A percentile compares a stretch with the other conserved stretches of the same genome.
These are phyloP conservation scores for Epistrophe grossulariae DNA, from an alignment of 2,888 invertebrate species.

Conservation along the genomic window DNA sequence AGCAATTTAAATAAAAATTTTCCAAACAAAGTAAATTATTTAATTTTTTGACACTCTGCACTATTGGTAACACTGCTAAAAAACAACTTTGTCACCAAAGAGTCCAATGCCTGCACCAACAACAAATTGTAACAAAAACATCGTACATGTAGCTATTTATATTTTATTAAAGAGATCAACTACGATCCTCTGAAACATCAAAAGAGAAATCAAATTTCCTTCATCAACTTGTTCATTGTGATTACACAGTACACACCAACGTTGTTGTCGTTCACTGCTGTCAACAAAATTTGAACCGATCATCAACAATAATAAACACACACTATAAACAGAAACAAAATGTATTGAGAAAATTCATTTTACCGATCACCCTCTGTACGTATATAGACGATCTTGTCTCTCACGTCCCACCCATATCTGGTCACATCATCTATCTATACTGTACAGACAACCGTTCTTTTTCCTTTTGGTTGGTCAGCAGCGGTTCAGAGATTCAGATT, in stretches of 20 bases:
- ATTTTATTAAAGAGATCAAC: neutral
- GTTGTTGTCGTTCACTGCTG: neutral
- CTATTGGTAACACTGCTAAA: neutral
- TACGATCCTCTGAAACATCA: constrained; percentile 1
- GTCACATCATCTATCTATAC: constrained; percentile 54
- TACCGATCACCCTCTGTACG: constrained; percentile 32
- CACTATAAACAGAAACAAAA: constrained; percentile 10
- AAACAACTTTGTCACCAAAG: neutral
- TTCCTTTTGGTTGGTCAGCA: constrained; percentile 19
- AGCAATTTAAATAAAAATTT: too few relatives aligned
- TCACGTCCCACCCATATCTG: constrained; percentile 39
- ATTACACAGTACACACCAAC: neutral
- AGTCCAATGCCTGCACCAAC: neutral
- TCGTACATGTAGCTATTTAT: too few relatives aligned
- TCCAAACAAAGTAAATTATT: too few relatives aligned
- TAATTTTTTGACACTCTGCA: too few relatives aligned
- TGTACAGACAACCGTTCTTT: constrained; percentile 2
- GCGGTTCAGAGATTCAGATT: constrained; percentile 29
- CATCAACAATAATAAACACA: constrained; percentile 33
- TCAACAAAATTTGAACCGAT: constrained; percentile 38
- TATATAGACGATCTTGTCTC: constrained; percentile 28
- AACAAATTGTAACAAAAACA: neutral
- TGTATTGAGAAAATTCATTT: constrained; percentile 10
- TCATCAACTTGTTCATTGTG: constrained; percentile 40
- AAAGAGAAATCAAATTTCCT: constrained; percentile 10